Evolutionary conservation across 2,888 invertebrate species (phyloP).

Genomic region (Argynnis bischoffii): DNA sequence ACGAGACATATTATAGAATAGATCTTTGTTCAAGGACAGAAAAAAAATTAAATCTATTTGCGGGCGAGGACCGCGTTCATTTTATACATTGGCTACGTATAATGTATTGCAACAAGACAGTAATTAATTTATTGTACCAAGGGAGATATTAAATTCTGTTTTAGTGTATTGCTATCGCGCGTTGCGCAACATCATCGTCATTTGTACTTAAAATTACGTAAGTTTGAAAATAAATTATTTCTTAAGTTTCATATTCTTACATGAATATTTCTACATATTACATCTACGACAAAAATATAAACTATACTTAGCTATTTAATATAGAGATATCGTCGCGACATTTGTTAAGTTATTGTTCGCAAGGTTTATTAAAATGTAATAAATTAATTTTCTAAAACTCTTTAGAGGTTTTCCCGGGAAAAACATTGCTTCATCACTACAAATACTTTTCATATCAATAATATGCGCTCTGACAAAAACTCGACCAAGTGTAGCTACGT

Average conservation of each 20-base stretch:
- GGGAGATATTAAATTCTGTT: slow-evolving; percentile 10
- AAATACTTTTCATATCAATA: slow-evolving; percentile 41
- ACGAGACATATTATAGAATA: slow-evolving; percentile 28
- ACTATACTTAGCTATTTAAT: neutral
- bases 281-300: neutral
- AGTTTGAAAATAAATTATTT: slow-evolving; percentile 6
- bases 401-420: slow-evolving; percentile 19
- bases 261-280: neutral
- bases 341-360: neutral
- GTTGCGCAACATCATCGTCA: slow-evolving; percentile 21
- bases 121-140: slow-evolving; percentile 10
- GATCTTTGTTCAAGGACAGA: slow-evolving; percentile 37
- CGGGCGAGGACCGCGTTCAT: slow-evolving; percentile 26
- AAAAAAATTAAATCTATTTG: slow-evolving; percentile 29
- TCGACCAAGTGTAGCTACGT: slow-evolving; percentile 33
- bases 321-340: neutral
- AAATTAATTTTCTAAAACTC: neutral
- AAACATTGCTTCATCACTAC: slow-evolving; percentile 33
- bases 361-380: neutral
- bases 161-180: slow-evolving; percentile 17
- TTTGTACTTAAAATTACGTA: slow-evolving; percentile 18
- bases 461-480: slow-evolving; percentile 40
- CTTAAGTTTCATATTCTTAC: slow-evolving; percentile 4
- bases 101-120: slow-evolving; percentile 13
- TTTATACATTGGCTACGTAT: slow-evolving; percentile 13